phyloP scores from a whole-genome alignment of 2,888 invertebrate species.

The Willowsia nigromaculata region DNA sequence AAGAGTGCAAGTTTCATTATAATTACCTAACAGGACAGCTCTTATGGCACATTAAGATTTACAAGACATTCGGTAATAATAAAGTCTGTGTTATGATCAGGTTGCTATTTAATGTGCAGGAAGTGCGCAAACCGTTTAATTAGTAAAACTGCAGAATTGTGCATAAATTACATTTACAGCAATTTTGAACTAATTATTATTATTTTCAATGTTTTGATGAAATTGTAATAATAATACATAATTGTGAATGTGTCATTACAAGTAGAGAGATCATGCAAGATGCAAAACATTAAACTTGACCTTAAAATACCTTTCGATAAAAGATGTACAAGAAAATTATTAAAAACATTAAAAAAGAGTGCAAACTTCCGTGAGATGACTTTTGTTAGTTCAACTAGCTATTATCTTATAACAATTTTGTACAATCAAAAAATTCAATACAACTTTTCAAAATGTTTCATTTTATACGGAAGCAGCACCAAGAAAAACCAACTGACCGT shows the following conservation, averaged over 20 bases:
- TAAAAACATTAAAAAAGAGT: not conserved
- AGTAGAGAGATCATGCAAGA: not conserved
- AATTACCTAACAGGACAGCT: not conserved
- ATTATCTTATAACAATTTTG: not conserved
- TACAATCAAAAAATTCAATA: not conserved
- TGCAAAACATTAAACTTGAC: too few relatives aligned
- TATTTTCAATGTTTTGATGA: not conserved
- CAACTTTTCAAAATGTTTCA: not conserved
- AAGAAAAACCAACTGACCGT: not conserved
- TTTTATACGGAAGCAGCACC: slow-evolving; percentile 4
- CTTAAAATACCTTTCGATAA: not conserved
- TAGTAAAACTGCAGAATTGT: not conserved
- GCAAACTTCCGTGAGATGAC: not conserved
- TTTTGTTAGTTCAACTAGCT: not conserved
- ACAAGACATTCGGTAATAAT: not conserved
- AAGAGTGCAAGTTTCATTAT: not conserved
- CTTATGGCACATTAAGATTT: not conserved
- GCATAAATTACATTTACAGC: not conserved
- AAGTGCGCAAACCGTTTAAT: not conserved
- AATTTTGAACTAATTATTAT: not conserved
- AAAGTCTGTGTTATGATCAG: not conserved
- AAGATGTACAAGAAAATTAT: not conserved
- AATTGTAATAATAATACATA: not conserved
- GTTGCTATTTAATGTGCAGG: not conserved
- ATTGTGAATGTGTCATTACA: not conserved